Evolutionary conservation across 2,888 invertebrate species (phyloP).

Genomic region (Tipula helvola): DNA sequence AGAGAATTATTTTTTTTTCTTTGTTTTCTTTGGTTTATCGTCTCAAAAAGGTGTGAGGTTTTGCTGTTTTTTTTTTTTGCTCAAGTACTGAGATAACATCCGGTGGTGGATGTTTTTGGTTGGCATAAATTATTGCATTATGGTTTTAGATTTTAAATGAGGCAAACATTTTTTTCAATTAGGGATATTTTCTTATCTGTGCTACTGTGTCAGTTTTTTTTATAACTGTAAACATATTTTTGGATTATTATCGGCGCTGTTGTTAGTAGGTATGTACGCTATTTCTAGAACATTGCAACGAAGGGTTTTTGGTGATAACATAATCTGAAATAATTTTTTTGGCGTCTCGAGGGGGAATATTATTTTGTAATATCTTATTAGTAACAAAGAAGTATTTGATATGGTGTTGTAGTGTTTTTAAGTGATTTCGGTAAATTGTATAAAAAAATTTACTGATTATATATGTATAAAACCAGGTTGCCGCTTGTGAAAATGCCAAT

Average conservation of each 20-base stretch:
- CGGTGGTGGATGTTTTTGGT: background rate
- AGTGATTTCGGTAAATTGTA: background rate
- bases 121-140: background rate
- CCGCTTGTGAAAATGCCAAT: too few relatives aligned
- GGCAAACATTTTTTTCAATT: background rate
- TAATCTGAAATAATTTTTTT: background rate
- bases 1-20: background rate
- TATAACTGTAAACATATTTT: background rate
- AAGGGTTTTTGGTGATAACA: background rate
- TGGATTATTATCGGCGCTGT: background rate
- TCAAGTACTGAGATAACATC: background rate
- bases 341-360: background rate
- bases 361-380: background rate
- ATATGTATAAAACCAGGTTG: too few relatives aligned
- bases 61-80: background rate
- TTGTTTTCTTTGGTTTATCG: background rate
- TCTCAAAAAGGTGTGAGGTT: background rate
- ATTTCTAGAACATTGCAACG: background rate
- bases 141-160: conserved; percentile 4
- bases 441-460: too few relatives aligned
- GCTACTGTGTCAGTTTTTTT: background rate
- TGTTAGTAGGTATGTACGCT: background rate
- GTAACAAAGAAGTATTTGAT: background rate
- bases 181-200: background rate
- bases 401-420: background rate